These are phyloP conservation scores for Geopemphigus sp. DNA, from an alignment of 1,140 invertebrate species.

Conservation along the genomic window DNA sequence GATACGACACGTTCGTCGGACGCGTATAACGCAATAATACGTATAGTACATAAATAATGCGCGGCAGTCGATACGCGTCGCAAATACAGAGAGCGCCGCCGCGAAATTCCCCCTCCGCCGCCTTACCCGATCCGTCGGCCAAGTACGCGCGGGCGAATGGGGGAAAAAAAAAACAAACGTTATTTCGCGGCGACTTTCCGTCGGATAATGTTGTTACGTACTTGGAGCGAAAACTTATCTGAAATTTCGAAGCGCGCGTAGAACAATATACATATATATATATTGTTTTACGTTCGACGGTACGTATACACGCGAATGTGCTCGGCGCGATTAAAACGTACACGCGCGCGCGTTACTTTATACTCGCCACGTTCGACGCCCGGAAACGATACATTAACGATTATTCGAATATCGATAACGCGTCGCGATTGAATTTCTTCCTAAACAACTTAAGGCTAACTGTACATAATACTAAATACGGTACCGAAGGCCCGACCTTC, in stretches of 20 bases:
- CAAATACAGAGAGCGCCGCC: background rate
- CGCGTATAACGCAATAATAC: background rate
- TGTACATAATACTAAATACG: no score
- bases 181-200: background rate
- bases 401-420: background rate
- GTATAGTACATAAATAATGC: background rate
- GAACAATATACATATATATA: background rate
- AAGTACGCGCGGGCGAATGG: no score
- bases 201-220: no score
- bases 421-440: background rate
- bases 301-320: no score
- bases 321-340: no score
- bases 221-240: background rate
- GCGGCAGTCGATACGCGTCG: conserved; percentile 18
- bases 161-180: background rate
- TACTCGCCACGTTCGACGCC: background rate
- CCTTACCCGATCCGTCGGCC: background rate
- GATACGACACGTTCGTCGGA: conserved; percentile 38
- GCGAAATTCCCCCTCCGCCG: no score
- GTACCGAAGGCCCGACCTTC: no score
- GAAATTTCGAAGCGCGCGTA: background rate
- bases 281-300: background rate
- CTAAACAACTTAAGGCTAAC: background rate
- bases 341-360: background rate
- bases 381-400: background rate